Conservation (phyloP, 2,797 vertebrate genomes). For the Ciconia nigra region DNA sequence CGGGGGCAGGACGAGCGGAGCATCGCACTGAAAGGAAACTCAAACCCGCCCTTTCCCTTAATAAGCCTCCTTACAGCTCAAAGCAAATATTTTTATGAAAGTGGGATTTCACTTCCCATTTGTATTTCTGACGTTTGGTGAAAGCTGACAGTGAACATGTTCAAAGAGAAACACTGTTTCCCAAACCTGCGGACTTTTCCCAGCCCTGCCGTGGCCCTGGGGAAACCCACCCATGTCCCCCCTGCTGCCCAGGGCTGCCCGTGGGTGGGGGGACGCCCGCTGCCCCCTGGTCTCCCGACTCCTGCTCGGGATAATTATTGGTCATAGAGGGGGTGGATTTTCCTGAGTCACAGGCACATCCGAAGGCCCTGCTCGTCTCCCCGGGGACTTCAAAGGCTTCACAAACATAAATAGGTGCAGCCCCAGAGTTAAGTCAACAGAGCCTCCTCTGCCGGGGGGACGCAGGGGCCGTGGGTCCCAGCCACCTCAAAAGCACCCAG, state of each 20-base stretch:
- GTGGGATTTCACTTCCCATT: slow-evolving; percentile 51
- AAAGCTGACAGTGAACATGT: neutral
- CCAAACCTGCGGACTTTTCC: neutral
- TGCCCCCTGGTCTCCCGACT: fast-evolving
- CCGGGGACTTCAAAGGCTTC: neutral
- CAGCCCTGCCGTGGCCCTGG: fast-evolving
- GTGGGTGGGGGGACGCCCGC: neutral
- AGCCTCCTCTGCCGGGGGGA: neutral
- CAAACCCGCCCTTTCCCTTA: neutral
- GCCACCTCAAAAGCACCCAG: neutral
- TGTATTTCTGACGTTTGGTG: neutral
- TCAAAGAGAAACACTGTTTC: neutral
- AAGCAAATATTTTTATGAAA: neutral
- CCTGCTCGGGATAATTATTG: fast-evolving
- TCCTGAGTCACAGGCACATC: neutral
- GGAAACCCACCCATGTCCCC: neutral
- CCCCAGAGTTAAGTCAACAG: neutral
- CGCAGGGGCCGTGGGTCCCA: neutral
- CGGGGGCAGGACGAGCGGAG: fast-evolving
- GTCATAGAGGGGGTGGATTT: neutral
- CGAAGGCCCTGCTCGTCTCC: neutral
- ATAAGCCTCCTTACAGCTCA: neutral
- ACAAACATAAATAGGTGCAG: neutral
- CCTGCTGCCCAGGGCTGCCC: neutral
- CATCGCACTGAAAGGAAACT: neutral